A percentile compares a stretch with the other conserved stretches of the same genome.
Conservation (phyloP, 2,797 vertebrate species). For the Sarcophilus harrisii region DNA sequence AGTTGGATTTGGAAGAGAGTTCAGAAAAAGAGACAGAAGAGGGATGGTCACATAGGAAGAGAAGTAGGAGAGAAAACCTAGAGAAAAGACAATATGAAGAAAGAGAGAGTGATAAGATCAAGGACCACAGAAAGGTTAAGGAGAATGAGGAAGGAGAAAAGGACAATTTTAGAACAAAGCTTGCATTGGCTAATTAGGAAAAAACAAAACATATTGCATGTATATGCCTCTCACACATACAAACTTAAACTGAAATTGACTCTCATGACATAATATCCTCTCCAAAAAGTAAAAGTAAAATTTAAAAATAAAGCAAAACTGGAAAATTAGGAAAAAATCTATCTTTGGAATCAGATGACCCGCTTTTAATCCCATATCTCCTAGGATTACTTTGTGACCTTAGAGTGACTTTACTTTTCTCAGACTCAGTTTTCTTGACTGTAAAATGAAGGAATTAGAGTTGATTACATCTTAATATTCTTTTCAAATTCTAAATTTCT, state of each 20-base stretch:
- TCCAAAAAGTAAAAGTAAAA: not conserved
- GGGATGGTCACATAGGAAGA: too few relatives aligned
- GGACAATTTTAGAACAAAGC: not conserved
- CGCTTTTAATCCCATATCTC: not conserved
- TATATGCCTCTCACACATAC: not conserved
- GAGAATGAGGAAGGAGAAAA: not conserved
- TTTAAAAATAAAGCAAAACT: not conserved
- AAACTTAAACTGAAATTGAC: not conserved
- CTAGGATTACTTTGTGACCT: not conserved
- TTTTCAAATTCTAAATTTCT: conserved; percentile 27
- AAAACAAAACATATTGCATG: not conserved
- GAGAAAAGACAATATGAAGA: not conserved
- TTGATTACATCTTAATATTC: not conserved
- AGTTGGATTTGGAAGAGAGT: not conserved
- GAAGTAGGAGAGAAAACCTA: too few relatives aligned
- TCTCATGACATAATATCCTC: not conserved
- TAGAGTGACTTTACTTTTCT: not conserved
- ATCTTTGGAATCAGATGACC: not conserved
- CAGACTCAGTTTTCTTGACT: not conserved
- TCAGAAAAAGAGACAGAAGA: not conserved
- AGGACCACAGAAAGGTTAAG: not conserved
- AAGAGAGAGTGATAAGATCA: not conserved
- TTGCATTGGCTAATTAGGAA: not conserved
- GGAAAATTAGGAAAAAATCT: not conserved
- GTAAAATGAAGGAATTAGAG: not conserved